These are phyloP conservation scores for Boulengeromyrus knoepffleri DNA, from an alignment of 2,113 vertebrate genomes.

Conservation along the genomic window DNA sequence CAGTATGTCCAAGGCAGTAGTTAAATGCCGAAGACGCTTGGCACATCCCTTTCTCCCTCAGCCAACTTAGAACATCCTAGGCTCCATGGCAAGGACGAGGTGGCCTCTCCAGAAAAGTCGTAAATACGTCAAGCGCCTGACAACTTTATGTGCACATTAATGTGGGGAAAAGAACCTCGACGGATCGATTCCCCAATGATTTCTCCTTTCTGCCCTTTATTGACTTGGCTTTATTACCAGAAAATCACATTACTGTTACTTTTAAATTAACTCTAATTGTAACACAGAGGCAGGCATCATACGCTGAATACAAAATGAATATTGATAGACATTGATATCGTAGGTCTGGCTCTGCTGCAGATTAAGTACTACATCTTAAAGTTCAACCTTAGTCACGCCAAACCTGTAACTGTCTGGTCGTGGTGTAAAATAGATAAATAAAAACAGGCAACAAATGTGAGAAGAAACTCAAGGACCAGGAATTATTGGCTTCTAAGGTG, in stretches of 20 bases:
- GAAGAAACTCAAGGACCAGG: neutral
- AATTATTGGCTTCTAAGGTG: neutral
- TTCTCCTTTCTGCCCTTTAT: neutral
- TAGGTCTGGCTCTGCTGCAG: neutral
- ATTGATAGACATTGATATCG: neutral
- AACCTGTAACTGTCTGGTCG: neutral
- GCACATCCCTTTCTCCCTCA: constrained; percentile 37
- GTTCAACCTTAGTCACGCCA: neutral
- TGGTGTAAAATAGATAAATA: neutral
- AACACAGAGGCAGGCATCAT: neutral
- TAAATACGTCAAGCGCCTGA: constrained; percentile 42
- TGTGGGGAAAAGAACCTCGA: neutral
- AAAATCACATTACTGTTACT: neutral
- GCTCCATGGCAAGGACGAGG: neutral
- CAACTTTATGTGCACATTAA: constrained; percentile 35
- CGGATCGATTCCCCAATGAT: constrained; percentile 15
- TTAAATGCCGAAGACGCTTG: neutral
- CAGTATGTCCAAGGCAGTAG: neutral
- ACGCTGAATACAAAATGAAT: neutral
- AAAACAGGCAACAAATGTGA: neutral
- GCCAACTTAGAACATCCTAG: constrained; percentile 14
- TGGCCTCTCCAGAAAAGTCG: constrained; percentile 12
- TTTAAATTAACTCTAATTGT: constrained; percentile 6
- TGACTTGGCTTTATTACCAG: neutral
- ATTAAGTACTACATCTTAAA: neutral